Conservation (phyloP, 2,888 invertebrate genomes). For the Cataglyphis cursor region DNA sequence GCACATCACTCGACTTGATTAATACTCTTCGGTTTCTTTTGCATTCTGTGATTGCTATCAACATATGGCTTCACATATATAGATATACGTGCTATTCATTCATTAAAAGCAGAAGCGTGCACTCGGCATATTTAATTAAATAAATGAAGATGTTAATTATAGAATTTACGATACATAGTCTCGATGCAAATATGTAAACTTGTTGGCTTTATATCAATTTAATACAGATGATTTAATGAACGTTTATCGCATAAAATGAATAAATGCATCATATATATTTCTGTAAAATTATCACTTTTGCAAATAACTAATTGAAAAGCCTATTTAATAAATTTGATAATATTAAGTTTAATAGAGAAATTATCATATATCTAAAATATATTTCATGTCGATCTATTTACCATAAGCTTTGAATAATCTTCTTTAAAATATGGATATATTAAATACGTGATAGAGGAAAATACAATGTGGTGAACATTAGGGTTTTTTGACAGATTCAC, state of each 20-base stretch:
- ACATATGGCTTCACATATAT: background rate
- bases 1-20: background rate
- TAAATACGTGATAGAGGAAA: background rate
- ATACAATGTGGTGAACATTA: constrained; percentile 27
- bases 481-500: background rate
- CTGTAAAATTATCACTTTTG: background rate
- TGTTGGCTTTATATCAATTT: background rate
- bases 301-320: constrained; percentile 22
- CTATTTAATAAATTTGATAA: background rate
- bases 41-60: background rate
- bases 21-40: constrained; percentile 29
- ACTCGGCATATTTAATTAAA: constrained; percentile 1
- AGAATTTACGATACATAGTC: background rate
- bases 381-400: constrained; percentile 29
- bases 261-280: background rate
- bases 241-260: background rate
- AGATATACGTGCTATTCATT: background rate
- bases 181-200: background rate
- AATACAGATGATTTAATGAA: background rate
- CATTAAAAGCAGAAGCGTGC: background rate
- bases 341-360: background rate
- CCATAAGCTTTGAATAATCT: constrained; percentile 50
- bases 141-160: background rate
- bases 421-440: constrained; percentile 28
- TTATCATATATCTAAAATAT: background rate